Base-by-base conservation (phyloP, 2,888 invertebrate species). In the Therioaphis trifolii region DNA sequence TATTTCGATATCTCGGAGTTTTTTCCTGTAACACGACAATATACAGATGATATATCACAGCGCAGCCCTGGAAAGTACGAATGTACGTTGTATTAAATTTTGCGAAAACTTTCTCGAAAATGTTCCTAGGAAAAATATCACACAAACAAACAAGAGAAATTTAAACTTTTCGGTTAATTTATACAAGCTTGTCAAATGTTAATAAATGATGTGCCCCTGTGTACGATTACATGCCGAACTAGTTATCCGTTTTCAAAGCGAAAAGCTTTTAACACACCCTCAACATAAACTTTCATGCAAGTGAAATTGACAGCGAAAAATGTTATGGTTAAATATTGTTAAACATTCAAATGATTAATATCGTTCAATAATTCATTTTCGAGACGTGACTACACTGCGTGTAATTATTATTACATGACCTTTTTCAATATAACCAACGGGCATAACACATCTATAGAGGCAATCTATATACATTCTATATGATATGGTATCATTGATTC, bases 261-360 rank as follows among this genome's bases (percentile, higher is more conserved):
- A 63, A 77, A 77, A 77, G 63, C 76, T 77, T 49, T 77, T 49
- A 49, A 63, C 63, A 15, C 24, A 24, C 46, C 15, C 12, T 14
- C 27, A 15, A 29, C 7, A 29, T 29, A 21, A 77, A 63, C 27
- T 63, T 49, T 63, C 46, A n/a, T 11, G n/a, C 15, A 15, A 21
- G 27, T 75, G 58, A 75, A 75, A 75, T 75, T 61, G 75, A 75
- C 40, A 43, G 58, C 24, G 27, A 40, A 76, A 63, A 76, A 61
- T 43, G 46, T 27, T 29, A 61, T 61, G 43, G 29, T 63, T 63
- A 46, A 61, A 46, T 46, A 61, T 18, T 43, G 21, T 46, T 27
- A 7, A 27, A 76, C 27, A 43, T 76, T 24, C 46, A n/a, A 27
- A 43, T 61, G 18, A 61, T 58, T 75, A 43, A 76, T 49, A 27